phyloP scores from a whole-genome alignment of 2,888 invertebrate species.

The Lithodes maja region DNA sequence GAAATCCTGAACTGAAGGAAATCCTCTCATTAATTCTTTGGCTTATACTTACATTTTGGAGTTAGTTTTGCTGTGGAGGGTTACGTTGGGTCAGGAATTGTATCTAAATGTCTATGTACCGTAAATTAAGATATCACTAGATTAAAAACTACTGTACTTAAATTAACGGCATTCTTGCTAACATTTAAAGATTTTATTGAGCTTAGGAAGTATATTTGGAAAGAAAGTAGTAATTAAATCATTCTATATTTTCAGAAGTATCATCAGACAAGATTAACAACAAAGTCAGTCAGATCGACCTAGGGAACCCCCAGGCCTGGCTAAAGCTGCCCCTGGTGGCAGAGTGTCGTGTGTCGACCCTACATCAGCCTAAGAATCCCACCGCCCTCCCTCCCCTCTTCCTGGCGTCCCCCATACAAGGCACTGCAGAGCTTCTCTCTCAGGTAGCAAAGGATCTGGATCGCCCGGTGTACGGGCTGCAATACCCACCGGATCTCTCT shows the following conservation, averaged over 20 bases:
- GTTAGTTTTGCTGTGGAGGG: too few species aligned
- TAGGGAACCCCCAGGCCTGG: conserved; percentile 37
- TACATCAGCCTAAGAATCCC: conserved; percentile 75
- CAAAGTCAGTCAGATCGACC: not conserved
- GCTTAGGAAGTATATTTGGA: not conserved
- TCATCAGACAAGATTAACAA: conserved; percentile 71
- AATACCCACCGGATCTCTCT: conserved; percentile 87
- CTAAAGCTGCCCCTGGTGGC: conserved; percentile 84
- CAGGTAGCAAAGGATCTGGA: conserved; percentile 83
- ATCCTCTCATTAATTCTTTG: too few species aligned
- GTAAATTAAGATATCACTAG: too few species aligned
- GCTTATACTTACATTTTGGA: too few species aligned
- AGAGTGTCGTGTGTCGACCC: conserved; percentile 81
- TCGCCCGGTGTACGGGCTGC: conserved; percentile 90
- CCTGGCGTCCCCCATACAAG: conserved; percentile 91
- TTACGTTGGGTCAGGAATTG: too few species aligned
- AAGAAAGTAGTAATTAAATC: conserved; percentile 61
- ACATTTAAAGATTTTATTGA: too few species aligned
- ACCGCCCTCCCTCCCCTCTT: conserved; percentile 75
- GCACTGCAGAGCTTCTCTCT: conserved; percentile 83
- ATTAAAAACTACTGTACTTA: too few species aligned
- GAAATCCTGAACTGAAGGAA: too few species aligned
- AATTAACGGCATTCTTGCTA: too few species aligned
- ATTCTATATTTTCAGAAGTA: conserved; percentile 62
- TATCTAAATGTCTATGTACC: too few species aligned